These are phyloP conservation scores for Caprella mutica DNA, from an alignment of 2,888 invertebrate genomes.

Conservation along the genomic window DNA sequence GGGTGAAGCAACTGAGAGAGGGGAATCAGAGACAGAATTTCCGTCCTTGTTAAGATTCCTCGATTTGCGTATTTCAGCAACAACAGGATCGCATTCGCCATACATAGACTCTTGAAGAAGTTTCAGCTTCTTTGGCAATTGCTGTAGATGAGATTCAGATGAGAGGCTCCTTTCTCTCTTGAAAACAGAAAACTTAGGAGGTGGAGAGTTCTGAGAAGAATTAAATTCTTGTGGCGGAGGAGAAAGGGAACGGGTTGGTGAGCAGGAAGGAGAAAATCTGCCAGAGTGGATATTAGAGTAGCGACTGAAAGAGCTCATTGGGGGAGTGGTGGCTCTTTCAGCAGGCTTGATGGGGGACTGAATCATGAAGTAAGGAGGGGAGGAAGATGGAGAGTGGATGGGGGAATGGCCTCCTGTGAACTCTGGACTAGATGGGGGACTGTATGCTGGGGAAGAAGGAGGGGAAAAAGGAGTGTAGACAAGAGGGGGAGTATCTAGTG, in stretches of 20 bases:
- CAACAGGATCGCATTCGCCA: no score
- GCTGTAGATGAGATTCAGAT: no score
- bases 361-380: background rate
- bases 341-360: conserved; percentile 9
- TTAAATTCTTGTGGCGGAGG: background rate
- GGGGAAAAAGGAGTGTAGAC: conserved; percentile 8
- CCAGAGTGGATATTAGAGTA: background rate
- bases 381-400: background rate
- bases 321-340: no score
- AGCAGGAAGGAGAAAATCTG: background rate
- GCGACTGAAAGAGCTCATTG: background rate
- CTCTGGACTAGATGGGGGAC: background rate
- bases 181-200: background rate
- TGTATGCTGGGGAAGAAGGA: background rate
- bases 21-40: no score
- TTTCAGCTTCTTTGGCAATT: no score
- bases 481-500: background rate
- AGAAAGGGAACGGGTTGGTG: conserved; percentile 1
- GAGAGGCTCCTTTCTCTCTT: no score
- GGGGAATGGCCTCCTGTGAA: no score
- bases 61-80: no score
- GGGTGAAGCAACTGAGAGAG: no score
- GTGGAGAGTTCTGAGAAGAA: background rate
- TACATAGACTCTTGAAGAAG: no score
- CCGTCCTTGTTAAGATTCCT: no score